A percentile compares a stretch with the other conserved stretches of the same genome.
These are phyloP conservation scores for Endotricha flammealis DNA, from an alignment of 2,888 invertebrate species.

Conservation along the genomic window DNA sequence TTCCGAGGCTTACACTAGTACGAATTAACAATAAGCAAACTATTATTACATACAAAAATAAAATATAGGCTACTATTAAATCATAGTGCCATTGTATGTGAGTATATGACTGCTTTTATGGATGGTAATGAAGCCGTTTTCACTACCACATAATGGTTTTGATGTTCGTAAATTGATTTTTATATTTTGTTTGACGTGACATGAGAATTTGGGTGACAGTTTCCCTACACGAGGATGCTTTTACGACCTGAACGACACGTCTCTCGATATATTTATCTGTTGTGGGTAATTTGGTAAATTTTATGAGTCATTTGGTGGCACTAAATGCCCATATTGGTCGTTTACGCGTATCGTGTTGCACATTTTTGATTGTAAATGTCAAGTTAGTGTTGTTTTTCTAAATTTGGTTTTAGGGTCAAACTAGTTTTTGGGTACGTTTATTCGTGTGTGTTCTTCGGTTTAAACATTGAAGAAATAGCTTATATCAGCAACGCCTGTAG, in stretches of 20 bases:
- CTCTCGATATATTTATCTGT: conserved; percentile 62
- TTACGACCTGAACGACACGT: conserved; percentile 63
- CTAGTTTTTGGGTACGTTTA: no score
- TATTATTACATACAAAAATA: conserved; percentile 56
- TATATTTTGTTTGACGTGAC: conserved; percentile 78
- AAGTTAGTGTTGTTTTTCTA: conserved; percentile 18
- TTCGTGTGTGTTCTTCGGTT: no score
- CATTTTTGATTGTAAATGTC: conserved; percentile 35
- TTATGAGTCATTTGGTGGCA: conserved; percentile 72
- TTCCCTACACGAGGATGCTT: conserved; percentile 44
- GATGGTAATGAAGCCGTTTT: conserved; percentile 70
- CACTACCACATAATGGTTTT: conserved; percentile 57
- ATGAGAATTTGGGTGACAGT: conserved; percentile 45
- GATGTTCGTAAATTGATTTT: conserved; percentile 70
- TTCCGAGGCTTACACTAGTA: conserved; percentile 60
- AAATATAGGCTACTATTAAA: conserved; percentile 53
- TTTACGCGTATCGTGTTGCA: conserved; percentile 47
- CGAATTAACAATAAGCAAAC: conserved; percentile 69
- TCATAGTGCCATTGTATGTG: conserved; percentile 47
- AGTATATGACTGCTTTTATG: conserved; percentile 51
- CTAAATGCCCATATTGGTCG: conserved; percentile 52
- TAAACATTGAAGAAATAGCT: no score
- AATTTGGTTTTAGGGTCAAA: conserved; percentile 9
- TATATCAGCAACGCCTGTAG: no score
- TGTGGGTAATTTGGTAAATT: conserved; percentile 70